Base-by-base conservation (phyloP, 2,113 vertebrate species). In the Amphilophus citrinellus region DNA sequence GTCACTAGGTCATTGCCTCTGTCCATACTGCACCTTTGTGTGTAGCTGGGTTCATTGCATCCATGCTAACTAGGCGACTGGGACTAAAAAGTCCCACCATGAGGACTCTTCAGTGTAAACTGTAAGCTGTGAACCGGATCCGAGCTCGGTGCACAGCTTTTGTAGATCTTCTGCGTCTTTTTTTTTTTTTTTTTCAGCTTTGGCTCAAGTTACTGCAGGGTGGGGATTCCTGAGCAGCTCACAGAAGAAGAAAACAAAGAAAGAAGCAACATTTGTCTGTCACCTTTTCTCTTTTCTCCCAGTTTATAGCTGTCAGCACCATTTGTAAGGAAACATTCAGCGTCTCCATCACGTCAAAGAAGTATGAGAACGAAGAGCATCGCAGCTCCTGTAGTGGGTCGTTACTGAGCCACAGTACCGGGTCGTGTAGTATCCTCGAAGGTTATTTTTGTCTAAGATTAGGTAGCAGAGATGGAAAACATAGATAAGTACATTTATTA, bases 1-100 rank as follows among this genome's bases (percentile, higher is more conserved):
- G 66, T 53, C 32, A 24, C 56, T 15, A 20, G 56, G 15, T 59
- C 50, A 3, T 59, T 42, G 22, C 47, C 35, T 32, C 18, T 24
- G 1, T 84, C 27, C 30, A 22, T 30, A 17, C 14, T 35, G 3
- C 61, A 35, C 61, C 47, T 39, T 39, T 42, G 47, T 61, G 76
- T 47, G 42, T 0, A 15, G 42, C 24, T 50, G 39, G 9, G 57
- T n/a, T 68, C 61, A 77, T 17, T 76, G 59, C 56, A 44, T 76
- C 71, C 11, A 6, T 27, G 42, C 82, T 78, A 66, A 77, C 75
- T 35, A n/a, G 39, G 61, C 18, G 47, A 73, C 47, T 32, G 68
- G 60, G 35, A 50, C 39, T 10, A 39, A 11, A 39, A 57, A 17
- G 39, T 76, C 53, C 4, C 37, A 53, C 62, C 17, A 13, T 68